These are phyloP conservation scores for Chelon labrosus DNA, from an alignment of 2,797 vertebrate species.

Conservation along the genomic window DNA sequence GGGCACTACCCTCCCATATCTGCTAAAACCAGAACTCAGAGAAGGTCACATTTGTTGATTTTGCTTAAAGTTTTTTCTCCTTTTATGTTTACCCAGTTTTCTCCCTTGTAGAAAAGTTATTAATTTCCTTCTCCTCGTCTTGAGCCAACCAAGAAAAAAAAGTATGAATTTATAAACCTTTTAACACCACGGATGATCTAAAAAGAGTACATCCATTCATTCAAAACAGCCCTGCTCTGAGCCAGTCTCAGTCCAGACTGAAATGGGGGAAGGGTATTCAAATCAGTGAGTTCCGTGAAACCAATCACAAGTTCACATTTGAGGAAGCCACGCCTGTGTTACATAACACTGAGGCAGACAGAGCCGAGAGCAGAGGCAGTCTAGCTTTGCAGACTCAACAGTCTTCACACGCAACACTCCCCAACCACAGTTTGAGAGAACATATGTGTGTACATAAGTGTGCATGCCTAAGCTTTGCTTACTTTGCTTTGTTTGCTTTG, in stretches of 20 bases:
- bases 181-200: neutral
- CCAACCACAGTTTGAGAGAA: conserved; percentile 15
- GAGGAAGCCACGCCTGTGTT: conserved; percentile 50
- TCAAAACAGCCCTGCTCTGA: conserved; percentile 21
- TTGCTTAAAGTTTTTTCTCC: conserved; percentile 24
- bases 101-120: conserved; percentile 17
- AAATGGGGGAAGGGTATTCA: conserved; percentile 41
- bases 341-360: conserved; percentile 67
- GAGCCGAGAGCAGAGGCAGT: conserved; percentile 54
- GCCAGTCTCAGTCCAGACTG: conserved; percentile 31
- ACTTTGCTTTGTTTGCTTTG: conserved; percentile 31
- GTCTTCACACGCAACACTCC: conserved; percentile 71
- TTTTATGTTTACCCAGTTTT: conserved; percentile 34
- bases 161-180: neutral
- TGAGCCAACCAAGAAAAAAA: conserved; percentile 6
- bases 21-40: conserved; percentile 36
- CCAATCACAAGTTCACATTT: conserved; percentile 55
- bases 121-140: conserved; percentile 5
- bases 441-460: neutral
- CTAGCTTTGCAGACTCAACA: conserved; percentile 72
- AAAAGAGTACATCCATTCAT: conserved; percentile 16
- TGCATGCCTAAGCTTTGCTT: conserved; percentile 4
- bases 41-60: conserved; percentile 46
- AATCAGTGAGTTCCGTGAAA: conserved; percentile 35
- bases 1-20: conserved; percentile 20